A percentile compares a stretch with the other conserved stretches of the same genome.
Conservation (phyloP, 2,797 vertebrate species). For the Tinamus major region DNA sequence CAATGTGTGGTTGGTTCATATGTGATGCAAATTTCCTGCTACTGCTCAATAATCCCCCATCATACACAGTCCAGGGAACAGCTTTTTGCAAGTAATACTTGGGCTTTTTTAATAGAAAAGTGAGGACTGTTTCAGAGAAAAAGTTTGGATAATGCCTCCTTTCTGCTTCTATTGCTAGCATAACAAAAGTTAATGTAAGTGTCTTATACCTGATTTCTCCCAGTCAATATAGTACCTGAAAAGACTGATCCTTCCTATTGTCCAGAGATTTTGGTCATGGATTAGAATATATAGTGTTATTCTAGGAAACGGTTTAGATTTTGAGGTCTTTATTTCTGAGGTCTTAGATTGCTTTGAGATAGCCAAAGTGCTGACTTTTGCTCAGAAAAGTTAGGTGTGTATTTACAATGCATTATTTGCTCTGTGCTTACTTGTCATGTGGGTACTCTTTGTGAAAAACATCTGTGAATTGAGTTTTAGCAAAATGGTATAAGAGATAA, state of each 20-base stretch:
- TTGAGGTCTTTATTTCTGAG: background rate
- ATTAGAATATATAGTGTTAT: background rate
- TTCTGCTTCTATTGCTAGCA: background rate
- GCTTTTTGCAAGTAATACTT: background rate
- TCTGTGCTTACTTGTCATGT: background rate
- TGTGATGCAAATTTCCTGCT: background rate
- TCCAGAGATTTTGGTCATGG: background rate
- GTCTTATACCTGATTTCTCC: background rate
- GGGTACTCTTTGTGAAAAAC: background rate
- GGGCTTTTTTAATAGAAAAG: background rate
- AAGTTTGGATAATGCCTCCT: background rate
- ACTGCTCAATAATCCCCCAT: background rate
- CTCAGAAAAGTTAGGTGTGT: background rate
- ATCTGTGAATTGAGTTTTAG: background rate
- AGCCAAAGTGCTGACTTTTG: constrained; percentile 19
- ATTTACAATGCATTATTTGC: constrained; percentile 1
- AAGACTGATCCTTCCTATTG: background rate
- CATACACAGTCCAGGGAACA: background rate
- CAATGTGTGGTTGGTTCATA: background rate
- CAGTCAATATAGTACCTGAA: background rate
- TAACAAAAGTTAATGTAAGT: background rate
- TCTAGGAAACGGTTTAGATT: background rate
- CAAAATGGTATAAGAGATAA: background rate
- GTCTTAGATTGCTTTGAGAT: background rate
- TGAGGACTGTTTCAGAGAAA: background rate